Base-by-base conservation (phyloP, 2,113 vertebrate species). In the Pogonocichla stellata region DNA sequence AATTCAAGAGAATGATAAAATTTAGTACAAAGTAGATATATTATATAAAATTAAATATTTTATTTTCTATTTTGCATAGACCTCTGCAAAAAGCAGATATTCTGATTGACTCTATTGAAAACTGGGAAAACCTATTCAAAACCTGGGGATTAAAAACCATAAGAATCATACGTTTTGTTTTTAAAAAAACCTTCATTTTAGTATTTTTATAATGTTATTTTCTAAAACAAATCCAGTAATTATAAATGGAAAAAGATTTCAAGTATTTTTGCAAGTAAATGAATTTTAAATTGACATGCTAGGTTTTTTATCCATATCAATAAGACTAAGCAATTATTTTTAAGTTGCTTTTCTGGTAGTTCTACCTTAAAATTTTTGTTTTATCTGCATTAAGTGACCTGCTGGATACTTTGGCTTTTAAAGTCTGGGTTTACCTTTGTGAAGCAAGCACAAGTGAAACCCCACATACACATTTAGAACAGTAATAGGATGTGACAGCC, bases 401-500 rank as follows among this genome's bases (percentile, higher is more conserved):
- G 10, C 29, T 67, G 24, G 29, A 88, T 82, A 66, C 25, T 51
- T 19, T 43, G 24, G 10, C 1, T 48, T 85, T 88, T 70, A 45
- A 81, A 82, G 23, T 31, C 29, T 20, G 34, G 8, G n/a, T 74
- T 50, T 57, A 12, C n/a, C 16, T n/a, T 79, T 75, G 42, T 65
- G 38, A 86, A 82, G 19, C 33, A 54, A 85, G 47, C 12, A 62
- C 29, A 86, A 62, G 40, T 58, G 34, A 79, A 92, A 62, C 12
- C 24, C 43, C 18, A 14, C 6, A 5, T 29, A 75, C 12, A 24
- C 19, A 23, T 42, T 64, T 72, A 51, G 69, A 86, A 56, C 19
- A 51, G 45, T 75, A 92, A 81, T 72, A 24, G 13, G 34, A 90
- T 88, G 43, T 88, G 81, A 67, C 88, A 93, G 85, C 40, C 60